Evolutionary conservation across 2,888 invertebrate genomes (phyloP).

Genomic region (Epirrita christyi): DNA sequence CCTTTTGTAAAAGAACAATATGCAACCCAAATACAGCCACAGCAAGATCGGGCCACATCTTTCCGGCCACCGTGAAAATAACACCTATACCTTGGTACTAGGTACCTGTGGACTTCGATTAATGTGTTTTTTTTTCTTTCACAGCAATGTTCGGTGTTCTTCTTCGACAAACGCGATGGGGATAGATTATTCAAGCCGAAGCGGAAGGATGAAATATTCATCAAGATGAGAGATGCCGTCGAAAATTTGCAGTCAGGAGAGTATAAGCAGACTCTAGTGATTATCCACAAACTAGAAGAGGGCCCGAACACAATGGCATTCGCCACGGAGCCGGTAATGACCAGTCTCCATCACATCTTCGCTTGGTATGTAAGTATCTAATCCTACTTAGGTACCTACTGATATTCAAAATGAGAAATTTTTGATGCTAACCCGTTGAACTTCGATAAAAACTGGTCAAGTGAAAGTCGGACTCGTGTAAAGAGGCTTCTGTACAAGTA

Average conservation of each 20-base stretch:
- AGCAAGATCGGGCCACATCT: too few relatives aligned
- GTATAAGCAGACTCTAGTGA: slow-evolving; percentile 4
- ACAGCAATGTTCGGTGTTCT: slow-evolving; percentile 94
- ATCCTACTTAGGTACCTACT: too few relatives aligned
- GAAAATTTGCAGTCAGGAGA: background rate
- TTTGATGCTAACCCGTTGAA: too few relatives aligned
- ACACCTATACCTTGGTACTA: too few relatives aligned
- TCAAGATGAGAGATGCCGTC: slow-evolving; percentile 9
- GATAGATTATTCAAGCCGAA: slow-evolving; percentile 95
- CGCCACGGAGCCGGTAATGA: slow-evolving; percentile 96
- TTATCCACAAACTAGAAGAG: slow-evolving; percentile 90
- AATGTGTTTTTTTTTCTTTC: slow-evolving; percentile 14
- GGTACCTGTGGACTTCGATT: background rate
- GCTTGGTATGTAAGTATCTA: slow-evolving; percentile 89
- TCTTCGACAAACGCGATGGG: slow-evolving; percentile 94
- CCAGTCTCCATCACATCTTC: slow-evolving; percentile 95
- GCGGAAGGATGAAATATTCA: slow-evolving; percentile 77
- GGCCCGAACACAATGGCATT: slow-evolving; percentile 95
- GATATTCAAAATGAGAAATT: too few relatives aligned
- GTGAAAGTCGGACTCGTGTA: too few relatives aligned
- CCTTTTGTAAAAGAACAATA: too few relatives aligned
- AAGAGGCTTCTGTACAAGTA: too few relatives aligned
- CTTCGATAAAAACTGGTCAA: too few relatives aligned
- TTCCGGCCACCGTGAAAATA: too few relatives aligned
- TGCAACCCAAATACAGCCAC: too few relatives aligned